phyloP scores from a whole-genome alignment of 2,888 invertebrate species.

The Cremastobaeus sp. region DNA sequence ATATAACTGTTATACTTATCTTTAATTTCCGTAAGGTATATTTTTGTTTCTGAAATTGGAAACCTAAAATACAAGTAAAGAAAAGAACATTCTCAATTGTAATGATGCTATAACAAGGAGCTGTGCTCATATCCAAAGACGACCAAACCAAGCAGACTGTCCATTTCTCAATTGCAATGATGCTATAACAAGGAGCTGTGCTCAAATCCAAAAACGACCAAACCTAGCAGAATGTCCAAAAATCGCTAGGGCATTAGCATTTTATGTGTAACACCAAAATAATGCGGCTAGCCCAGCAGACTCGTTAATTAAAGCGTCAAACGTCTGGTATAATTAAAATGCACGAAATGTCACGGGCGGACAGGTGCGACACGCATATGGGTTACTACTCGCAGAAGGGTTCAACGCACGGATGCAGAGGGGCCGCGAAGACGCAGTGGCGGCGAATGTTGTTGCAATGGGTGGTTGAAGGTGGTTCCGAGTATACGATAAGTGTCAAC shows the following conservation, averaged over 20 bases:
- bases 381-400: conserved; percentile 48
- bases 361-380: conserved; percentile 71
- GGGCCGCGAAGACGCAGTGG: conserved; percentile 49
- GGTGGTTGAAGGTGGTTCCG: conserved; percentile 65
- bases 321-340: conserved; percentile 69
- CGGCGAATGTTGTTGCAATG: conserved; percentile 46
- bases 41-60: too few species aligned
- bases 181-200: too few species aligned
- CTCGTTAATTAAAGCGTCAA: conserved; percentile 70
- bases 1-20: too few species aligned
- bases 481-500: conserved; percentile 76
- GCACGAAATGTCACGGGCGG: conserved; percentile 62
- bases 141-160: too few species aligned
- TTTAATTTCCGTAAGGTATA: too few species aligned
- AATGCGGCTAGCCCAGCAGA: conserved; percentile 15
- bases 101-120: too few species aligned
- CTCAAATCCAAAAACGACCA: neutral
- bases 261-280: conserved; percentile 17
- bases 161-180: too few species aligned
- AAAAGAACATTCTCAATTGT: too few species aligned
- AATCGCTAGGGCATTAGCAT: too few species aligned
- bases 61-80: too few species aligned
- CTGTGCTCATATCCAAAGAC: neutral
- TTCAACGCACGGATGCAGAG: conserved; percentile 58
- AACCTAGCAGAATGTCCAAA: too few species aligned